Evolutionary conservation across 2,888 invertebrate genomes (phyloP), one percentile per base, ranked within the genome.

Genomic region (Eledone cirrhosa): DNA sequence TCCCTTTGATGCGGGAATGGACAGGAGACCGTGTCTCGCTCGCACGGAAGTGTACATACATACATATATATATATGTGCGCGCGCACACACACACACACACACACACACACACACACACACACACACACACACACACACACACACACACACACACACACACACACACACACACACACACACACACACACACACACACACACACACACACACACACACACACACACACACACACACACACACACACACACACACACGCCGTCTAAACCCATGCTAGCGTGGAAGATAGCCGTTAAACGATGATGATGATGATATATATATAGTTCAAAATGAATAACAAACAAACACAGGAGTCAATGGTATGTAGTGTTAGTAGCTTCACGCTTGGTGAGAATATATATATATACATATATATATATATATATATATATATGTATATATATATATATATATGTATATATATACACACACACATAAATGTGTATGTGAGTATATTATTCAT

Each of bases 361-460:
- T n/a, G n/a, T n/a, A n/a, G n/a, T n/a, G n/a, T n/a, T n/a, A n/a
- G n/a, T n/a, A n/a, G n/a, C n/a, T n/a, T n/a, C n/a, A n/a, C n/a
- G n/a, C n/a, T n/a, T n/a, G n/a, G n/a, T 63, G 24, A n/a, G 5
- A n/a, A 63, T 63, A 11, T 63, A 63, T 63, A 63, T 63, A 63
- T 63, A 63, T 63, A 16, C 24, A 63, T 63, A 16, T 63, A 63
- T 63, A 63, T 63, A 63, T 63, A 63, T 63, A 63, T 63, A 11
- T 63, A 63, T 63, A 11, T 63, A 63, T 63, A 63, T 63, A 63
- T 63, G 24, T 63, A 63, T 63, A 63, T 63, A 63, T 63, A 63
- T 63, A 11, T 63, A 63, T 63, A 11, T 63, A 63, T 63, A 63
- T 63, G 24, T 63, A 63, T 63, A 63, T 63, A 63, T 63, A 63